phyloP scores from a whole-genome alignment of 2,113 vertebrate genomes.

The Gavialis gangeticus region DNA sequence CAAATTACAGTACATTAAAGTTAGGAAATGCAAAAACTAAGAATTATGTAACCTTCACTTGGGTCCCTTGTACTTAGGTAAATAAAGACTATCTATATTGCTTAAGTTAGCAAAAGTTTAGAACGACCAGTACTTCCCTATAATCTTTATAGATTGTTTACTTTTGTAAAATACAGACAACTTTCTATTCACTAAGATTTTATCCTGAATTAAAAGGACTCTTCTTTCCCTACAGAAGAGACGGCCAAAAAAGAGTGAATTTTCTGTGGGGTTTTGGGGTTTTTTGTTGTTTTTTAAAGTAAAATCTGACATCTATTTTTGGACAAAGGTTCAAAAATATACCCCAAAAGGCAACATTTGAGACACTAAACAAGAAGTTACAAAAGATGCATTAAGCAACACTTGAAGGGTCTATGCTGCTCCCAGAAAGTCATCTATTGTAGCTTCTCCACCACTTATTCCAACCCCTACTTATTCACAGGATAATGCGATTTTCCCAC shows the following conservation, averaged over 20 bases:
- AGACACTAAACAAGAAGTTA: not conserved
- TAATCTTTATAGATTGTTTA: not conserved
- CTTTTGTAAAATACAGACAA: not conserved
- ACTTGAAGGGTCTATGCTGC: not conserved
- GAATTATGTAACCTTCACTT: not conserved
- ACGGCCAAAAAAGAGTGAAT: not conserved
- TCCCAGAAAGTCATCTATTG: not conserved
- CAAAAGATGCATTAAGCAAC: not conserved
- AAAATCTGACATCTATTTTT: not conserved
- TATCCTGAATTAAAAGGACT: not conserved
- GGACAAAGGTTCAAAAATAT: not conserved
- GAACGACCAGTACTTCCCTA: too few relatives aligned
- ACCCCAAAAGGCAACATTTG: too few relatives aligned
- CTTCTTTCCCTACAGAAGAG: not conserved
- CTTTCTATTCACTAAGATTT: not conserved
- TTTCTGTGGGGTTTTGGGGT: not conserved
- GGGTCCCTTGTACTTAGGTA: not conserved
- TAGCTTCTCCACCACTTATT: not conserved
- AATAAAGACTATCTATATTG: too few relatives aligned
- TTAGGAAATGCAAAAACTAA: not conserved
- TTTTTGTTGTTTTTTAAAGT: not conserved
- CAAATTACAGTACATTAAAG: not conserved
- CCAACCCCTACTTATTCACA: not conserved
- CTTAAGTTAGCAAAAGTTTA: too few relatives aligned
- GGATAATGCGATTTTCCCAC: not conserved